phyloP scores from a whole-genome alignment of 2,113 vertebrate species.

The Nanger granti region DNA sequence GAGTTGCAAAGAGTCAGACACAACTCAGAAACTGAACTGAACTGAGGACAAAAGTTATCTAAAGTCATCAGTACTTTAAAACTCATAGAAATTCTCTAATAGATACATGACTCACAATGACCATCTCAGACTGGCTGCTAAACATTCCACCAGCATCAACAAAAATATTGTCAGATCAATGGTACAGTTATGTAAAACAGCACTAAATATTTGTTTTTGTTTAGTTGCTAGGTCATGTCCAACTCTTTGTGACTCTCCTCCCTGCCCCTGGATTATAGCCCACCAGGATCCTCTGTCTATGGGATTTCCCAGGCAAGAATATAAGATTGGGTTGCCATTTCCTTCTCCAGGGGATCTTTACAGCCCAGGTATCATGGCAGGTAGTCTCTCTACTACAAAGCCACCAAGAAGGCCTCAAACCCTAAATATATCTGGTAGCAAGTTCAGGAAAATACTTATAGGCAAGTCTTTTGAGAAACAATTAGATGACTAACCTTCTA shows the following conservation, averaged over 20 bases:
- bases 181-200: not conserved
- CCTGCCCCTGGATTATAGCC: not conserved
- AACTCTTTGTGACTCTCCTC: not conserved
- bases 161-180: not conserved
- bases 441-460: not conserved
- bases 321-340: not conserved
- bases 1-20: not conserved
- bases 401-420: not conserved
- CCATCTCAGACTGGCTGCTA: not conserved
- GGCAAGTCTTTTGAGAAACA: not conserved
- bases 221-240: not conserved
- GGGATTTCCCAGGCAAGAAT: not conserved
- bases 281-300: not conserved
- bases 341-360: not conserved
- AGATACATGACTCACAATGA: not conserved
- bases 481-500: not conserved
- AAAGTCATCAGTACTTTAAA: not conserved
- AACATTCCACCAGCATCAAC: not conserved
- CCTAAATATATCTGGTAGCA: not conserved
- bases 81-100: not conserved
- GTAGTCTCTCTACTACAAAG: not conserved
- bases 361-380: not conserved
- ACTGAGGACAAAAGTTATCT: not conserved
- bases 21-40: not conserved
- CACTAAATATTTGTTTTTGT: not conserved